phyloP scores from a whole-genome alignment of 2,797 vertebrate species.

The Vespertilio murinus region DNA sequence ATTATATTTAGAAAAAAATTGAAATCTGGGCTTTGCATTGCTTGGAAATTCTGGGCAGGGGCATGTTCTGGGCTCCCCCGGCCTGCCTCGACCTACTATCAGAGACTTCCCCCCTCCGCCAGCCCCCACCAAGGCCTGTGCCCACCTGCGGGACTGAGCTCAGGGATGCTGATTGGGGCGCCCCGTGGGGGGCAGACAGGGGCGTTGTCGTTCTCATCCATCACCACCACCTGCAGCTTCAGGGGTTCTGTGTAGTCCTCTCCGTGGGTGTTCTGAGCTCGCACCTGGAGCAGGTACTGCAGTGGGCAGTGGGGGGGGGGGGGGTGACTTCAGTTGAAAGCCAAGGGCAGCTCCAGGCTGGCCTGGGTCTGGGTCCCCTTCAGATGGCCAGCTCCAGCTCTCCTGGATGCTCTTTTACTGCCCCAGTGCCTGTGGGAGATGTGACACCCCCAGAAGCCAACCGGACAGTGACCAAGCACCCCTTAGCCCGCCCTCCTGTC shows the following conservation, averaged over 20 bases:
- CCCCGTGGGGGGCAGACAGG: constrained; percentile 85
- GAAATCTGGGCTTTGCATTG: too few species aligned
- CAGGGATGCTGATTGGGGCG: constrained; percentile 68
- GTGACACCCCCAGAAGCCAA: constrained; percentile 28
- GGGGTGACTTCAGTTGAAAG: constrained; percentile 20
- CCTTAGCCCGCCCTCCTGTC: neutral
- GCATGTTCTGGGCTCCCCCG: too few species aligned
- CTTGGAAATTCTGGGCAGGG: too few species aligned
- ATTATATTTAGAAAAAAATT: too few species aligned
- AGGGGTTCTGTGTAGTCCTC: constrained; percentile 87
- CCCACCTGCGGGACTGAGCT: constrained; percentile 74
- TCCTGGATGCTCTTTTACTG: neutral
- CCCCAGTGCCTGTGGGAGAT: neutral
- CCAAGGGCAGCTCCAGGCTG: neutral
- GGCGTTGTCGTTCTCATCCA: constrained; percentile 89
- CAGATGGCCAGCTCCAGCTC: neutral
- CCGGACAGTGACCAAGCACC: neutral
- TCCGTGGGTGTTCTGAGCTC: constrained; percentile 86
- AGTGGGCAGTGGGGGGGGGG: neutral
- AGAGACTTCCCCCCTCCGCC: neutral
- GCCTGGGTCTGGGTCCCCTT: neutral
- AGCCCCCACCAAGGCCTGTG: neutral
- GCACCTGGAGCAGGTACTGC: constrained; percentile 87
- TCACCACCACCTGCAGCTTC: constrained; percentile 86
- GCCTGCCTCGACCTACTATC: too few species aligned